Conservation (phyloP, 2,888 invertebrate species). For the Xanthia togata region DNA sequence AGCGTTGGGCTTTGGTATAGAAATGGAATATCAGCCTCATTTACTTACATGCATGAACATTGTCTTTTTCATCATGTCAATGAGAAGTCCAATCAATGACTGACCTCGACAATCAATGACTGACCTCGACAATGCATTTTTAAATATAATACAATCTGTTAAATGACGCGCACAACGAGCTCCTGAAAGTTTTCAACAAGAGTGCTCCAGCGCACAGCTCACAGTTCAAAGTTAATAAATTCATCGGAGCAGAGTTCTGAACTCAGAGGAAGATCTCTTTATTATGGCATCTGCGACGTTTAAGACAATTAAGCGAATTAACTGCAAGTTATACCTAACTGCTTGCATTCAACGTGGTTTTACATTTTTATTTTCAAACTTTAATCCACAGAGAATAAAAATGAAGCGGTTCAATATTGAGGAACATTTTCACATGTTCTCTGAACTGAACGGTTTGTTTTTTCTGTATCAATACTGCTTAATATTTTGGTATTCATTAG, state of each 20-base stretch:
- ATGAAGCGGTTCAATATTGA: background rate
- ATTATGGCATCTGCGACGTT: conserved; percentile 25
- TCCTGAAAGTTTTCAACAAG: conserved; percentile 23
- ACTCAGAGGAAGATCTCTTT: conserved; percentile 27
- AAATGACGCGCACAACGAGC: conserved; percentile 13
- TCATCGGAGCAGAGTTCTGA: conserved; percentile 22
- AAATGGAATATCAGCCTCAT: background rate
- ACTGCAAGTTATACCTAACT: conserved; percentile 29
- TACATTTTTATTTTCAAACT: background rate
- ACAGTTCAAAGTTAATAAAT: conserved; percentile 33
- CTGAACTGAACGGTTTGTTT: background rate
- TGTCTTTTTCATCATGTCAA: background rate
- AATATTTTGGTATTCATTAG: conserved; percentile 4
- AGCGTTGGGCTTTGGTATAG: conserved; percentile 6
- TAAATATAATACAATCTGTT: conserved; percentile 13
- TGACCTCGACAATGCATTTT: background rate
- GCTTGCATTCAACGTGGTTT: background rate
- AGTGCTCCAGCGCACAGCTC: background rate
- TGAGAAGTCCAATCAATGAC: background rate
- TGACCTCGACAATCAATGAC: background rate
- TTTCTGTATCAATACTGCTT: conserved; percentile 1
- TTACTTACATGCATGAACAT: background rate
- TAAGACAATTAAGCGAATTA: conserved; percentile 40
- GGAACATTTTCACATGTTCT: background rate
- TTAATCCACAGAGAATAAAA: background rate